A percentile compares a stretch with the other conserved stretches of the same genome.
phyloP scores from a whole-genome alignment of 1,140 invertebrate species.

The Sycobia sp. region DNA sequence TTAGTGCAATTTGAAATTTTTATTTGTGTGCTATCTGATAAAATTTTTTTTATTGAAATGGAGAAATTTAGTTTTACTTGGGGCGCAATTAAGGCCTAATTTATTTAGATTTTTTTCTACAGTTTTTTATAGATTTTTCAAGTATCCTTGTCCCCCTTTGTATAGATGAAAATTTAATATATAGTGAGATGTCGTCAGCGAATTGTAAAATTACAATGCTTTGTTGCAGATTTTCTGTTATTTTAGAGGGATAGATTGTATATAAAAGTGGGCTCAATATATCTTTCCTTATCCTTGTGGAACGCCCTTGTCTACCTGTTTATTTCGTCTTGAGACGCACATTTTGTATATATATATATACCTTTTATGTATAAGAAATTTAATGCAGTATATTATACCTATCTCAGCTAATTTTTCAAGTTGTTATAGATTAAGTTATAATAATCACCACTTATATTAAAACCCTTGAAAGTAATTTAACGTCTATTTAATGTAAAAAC shows the following conservation, averaged over 20 bases:
- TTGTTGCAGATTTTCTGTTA: not conserved
- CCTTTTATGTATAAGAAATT: too few relatives aligned
- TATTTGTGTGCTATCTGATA: not conserved
- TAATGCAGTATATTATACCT: too few relatives aligned
- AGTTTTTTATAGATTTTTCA: not conserved
- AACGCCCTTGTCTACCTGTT: constrained; percentile 7
- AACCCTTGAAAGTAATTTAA: too few relatives aligned
- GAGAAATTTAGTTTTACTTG: not conserved
- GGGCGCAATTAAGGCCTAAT: not conserved
- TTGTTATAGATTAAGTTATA: too few relatives aligned
- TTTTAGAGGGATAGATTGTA: not conserved
- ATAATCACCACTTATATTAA: too few relatives aligned
- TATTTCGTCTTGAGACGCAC: too few relatives aligned
- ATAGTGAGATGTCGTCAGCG: not conserved
- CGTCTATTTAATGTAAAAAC: too few relatives aligned
- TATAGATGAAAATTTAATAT: not conserved
- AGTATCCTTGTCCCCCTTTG: not conserved
- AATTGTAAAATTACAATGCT: not conserved
- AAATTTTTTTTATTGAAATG: constrained; percentile 12
- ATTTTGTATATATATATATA: too few relatives aligned
- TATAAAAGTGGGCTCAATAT: not conserved
- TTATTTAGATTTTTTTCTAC: not conserved
- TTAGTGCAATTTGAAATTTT: not conserved
- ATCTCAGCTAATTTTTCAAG: too few relatives aligned
- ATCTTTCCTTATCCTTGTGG: constrained; percentile 12